Conservation (phyloP, 2,113 vertebrate genomes). For the Kobus ellipsiprymnus region DNA sequence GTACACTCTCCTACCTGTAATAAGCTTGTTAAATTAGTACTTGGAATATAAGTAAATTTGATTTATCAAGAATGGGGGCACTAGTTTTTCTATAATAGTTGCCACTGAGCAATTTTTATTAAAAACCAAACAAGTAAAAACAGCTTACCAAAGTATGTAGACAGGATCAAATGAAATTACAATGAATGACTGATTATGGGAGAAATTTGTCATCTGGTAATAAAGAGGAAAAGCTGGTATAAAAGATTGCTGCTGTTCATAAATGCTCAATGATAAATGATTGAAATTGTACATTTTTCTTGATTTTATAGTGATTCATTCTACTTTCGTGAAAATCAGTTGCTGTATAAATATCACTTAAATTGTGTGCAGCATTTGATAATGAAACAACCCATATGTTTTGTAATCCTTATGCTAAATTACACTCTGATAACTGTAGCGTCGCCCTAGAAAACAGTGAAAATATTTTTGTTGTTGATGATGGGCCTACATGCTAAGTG, state of each 20-base stretch:
- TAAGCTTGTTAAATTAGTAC: constrained; percentile 12
- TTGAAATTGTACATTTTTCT: not conserved
- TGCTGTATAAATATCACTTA: not conserved
- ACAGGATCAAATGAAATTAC: not conserved
- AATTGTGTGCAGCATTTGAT: not conserved
- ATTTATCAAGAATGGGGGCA: not conserved
- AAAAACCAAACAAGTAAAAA: not conserved
- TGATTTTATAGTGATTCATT: not conserved
- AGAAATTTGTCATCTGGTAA: constrained; percentile 12
- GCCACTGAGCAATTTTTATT: not conserved
- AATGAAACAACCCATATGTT: not conserved
- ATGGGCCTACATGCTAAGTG: not conserved
- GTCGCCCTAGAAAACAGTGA: not conserved
- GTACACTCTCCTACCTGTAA: not conserved
- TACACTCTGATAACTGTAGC: not conserved
- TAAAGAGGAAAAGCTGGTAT: not conserved
- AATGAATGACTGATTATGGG: not conserved
- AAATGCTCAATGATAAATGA: not conserved
- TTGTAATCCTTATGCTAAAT: not conserved
- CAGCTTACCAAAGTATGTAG: not conserved
- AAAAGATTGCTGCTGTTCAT: not conserved
- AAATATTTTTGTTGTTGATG: not conserved
- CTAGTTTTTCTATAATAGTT: not conserved
- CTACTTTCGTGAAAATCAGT: not conserved
- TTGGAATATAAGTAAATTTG: constrained; percentile 31